Evolutionary conservation across 2,888 invertebrate species (phyloP).

Genomic region (Hybos culiciformis): DNA sequence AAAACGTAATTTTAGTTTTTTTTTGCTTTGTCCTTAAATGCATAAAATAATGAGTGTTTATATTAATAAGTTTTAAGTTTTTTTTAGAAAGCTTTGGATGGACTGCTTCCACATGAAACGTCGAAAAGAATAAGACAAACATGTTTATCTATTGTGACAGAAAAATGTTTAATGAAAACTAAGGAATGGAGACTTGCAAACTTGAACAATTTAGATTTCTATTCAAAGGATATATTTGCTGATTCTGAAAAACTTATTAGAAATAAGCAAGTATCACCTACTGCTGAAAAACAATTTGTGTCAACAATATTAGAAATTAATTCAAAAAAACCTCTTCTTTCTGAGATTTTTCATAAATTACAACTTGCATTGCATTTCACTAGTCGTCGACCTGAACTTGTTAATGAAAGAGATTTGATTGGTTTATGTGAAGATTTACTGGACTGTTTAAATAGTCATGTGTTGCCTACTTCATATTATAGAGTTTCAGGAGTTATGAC

Average conservation of each 20-base stretch:
- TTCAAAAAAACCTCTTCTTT: conserved; percentile 17
- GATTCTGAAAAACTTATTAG: conserved; percentile 20
- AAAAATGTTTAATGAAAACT: conserved; percentile 39
- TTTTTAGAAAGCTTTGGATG: conserved; percentile 28
- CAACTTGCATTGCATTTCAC: conserved; percentile 29
- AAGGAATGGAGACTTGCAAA: conserved; percentile 43
- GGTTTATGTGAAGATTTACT: conserved; percentile 17
- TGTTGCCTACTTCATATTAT: conserved; percentile 23
- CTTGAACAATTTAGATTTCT: conserved; percentile 27
- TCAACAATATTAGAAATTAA: conserved; percentile 19
- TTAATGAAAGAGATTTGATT: conserved; percentile 18
- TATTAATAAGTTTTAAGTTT: conserved; percentile 19
- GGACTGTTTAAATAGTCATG: conserved; percentile 17
- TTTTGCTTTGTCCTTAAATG: conserved; percentile 6
- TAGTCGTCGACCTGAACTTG: conserved; percentile 20
- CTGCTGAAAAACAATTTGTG: not conserved
- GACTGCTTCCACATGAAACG: conserved; percentile 41
- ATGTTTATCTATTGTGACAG: conserved; percentile 38
- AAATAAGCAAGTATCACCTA: conserved; percentile 5
- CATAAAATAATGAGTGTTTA: too few relatives aligned
- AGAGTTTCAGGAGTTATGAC: conserved; percentile 21
- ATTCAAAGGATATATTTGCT: conserved; percentile 29
- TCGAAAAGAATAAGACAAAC: conserved; percentile 37
- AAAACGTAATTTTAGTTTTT: conserved; percentile 11
- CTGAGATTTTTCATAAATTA: conserved; percentile 24